Evolutionary conservation across 2,888 invertebrate genomes (phyloP), one percentile per base, ranked within the genome.

Genomic region (Drosophila emarginata): DNA sequence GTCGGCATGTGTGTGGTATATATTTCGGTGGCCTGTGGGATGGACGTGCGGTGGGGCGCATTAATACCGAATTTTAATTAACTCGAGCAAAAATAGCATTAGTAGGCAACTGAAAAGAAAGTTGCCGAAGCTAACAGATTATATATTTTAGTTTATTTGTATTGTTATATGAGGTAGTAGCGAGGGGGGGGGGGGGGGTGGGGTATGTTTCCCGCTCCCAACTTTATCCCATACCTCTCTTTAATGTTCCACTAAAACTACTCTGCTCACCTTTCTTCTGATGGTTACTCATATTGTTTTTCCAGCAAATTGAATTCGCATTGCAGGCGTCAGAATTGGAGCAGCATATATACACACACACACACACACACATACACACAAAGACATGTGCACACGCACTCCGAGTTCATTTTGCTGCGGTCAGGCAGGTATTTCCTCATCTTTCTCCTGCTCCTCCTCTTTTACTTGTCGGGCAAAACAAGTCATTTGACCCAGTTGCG

Each of bases 1-100:
- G 45, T 45, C 45, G 21, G 45, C 45, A 28, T 45, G 14, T 39
- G n/a, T 58, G 28, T 65, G 50, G 61, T 26, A 26, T 26, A 54
- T 63, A 58, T 56, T 39, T 63, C 53, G 52, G 18, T 37, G 23
- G 56, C 32, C n/a, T n/a, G 14, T 56, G 56, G 36, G 11, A 32
- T 4, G 23, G 56, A 9, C 4, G 28, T 40, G 54, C 52, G 59
- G 51, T 60, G 75, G 68, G 72, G 54, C 45, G 21, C 82, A 83
- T 83, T 86, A 76, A 83, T 78, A 78, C 74, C 80, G 77, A 79
- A 79, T 83, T 84, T 84, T 84, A 87, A 84, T 84, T 86, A 83
- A 77, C 79, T 78, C 54, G 61, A 61, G 72, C 63, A 74, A 53
- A 59, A 64, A 75, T 70, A 57, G 63, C 53, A 70, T 36, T 52